These are phyloP conservation scores for Alauda arvensis DNA, from an alignment of 2,797 vertebrate species.

Conservation along the genomic window DNA sequence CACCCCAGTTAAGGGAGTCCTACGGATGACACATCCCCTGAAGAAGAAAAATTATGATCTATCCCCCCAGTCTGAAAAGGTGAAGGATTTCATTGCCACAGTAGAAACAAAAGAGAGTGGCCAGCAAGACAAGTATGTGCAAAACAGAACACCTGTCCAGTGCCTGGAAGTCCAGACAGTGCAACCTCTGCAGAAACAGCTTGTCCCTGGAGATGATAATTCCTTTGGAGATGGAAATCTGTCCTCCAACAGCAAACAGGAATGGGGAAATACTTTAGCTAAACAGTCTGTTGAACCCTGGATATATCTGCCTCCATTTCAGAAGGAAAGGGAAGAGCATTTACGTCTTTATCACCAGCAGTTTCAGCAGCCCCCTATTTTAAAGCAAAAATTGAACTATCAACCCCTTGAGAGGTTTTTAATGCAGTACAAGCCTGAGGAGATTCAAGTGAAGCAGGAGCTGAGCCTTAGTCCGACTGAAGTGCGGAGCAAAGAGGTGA, in stretches of 20 bases:
- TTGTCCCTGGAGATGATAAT: constrained; percentile 27
- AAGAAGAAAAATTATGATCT: constrained; percentile 45
- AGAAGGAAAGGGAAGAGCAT: constrained; percentile 79
- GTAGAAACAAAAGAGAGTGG: neutral
- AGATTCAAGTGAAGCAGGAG: constrained; percentile 37
- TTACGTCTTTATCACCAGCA: constrained; percentile 85
- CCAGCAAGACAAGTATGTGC: constrained; percentile 2
- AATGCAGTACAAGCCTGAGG: constrained; percentile 45
- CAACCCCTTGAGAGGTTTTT: constrained; percentile 70
- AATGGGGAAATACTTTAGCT: neutral
- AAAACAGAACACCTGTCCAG: neutral
- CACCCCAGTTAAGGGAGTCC: constrained; percentile 65
- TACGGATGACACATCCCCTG: neutral
- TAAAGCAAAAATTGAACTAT: constrained; percentile 63
- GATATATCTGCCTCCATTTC: constrained; percentile 34
- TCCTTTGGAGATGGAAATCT: neutral
- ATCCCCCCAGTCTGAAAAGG: constrained; percentile 3
- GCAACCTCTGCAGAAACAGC: constrained; percentile 70
- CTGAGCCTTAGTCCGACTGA: neutral
- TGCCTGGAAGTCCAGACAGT: constrained; percentile 53
- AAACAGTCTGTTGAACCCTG: constrained; percentile 17
- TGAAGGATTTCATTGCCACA: neutral
- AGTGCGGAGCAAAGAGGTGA: constrained; percentile 35
- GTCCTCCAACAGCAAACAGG: neutral
- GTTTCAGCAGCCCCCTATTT: constrained; percentile 80